Base-by-base conservation (phyloP, 2,113 vertebrate species). In the Gobiocypris rarus region DNA sequence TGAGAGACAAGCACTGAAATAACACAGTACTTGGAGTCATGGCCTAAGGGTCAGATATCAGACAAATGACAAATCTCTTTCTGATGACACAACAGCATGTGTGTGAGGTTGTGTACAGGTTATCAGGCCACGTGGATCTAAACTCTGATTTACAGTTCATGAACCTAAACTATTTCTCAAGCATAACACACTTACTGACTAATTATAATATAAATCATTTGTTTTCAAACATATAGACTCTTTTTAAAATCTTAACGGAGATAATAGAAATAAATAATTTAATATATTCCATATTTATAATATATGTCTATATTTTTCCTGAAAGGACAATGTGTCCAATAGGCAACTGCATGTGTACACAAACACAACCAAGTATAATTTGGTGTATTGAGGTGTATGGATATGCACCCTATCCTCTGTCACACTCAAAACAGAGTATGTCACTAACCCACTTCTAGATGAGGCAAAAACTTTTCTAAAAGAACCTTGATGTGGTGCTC, bases 401-500 rank as follows among this genome's bases (percentile, higher is more conserved):
- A 59, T 74, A 52, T 63, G 77, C 77, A 4, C 1, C n/a, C 17
- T 31, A 22, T 31, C 43, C 58, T 76, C 14, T 48, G 59, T 50
- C 52, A 17, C 50, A 48, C 26, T 81, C 48, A 56, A 17, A 75
- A 1, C 22, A 5, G 38, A 24, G 75, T 43, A 83, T 61, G 75
- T 38, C 19, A 17, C n/a, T 56, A 45, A 58, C 63, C 15, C 77
- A 50, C n/a, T 71, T 65, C 77, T 73, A 78, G 61, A 76, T 52
- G 61, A 79, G 75, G 54, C 81, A 80, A 89, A 93, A 93, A 93
- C 91, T 95, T 94, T 94, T 92, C 92, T 90, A 89, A 90, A 92
- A 56, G 88, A 88, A 83, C 92, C 91, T 92, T 93, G 89, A 92
- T 93, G 91, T 92, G 89, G 43, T 70, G 48, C 56, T 79, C 58